Evolutionary conservation across 2,113 vertebrate species (phyloP), one percentile per base, ranked within the genome.

Genomic region (Phalacrocorax carbo): DNA sequence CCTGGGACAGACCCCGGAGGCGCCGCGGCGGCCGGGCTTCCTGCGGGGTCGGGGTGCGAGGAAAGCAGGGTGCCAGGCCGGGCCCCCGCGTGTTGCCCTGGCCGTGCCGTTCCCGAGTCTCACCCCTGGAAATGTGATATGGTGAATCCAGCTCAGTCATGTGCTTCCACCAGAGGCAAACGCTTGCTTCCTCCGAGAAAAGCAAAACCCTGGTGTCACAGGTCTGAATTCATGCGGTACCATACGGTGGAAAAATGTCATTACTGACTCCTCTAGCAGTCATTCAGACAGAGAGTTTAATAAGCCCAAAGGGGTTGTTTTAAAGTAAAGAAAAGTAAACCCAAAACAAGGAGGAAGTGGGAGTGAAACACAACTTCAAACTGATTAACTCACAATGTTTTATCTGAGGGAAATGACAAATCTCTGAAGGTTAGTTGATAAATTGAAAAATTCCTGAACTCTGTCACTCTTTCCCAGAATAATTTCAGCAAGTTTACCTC

Each of bases 51-150:
- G 6, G 27, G 22, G 17, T 4, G 16, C 12, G 42, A 18, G 66
- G 55, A 14, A 23, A 34, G 27, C 34, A 6, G 30, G 42, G 10
- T 5, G 36, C 26, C 2, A 3, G 49, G 54, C n/a, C 38, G 7
- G 54, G 10, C 60, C 11, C 1, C 16, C 2, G 3, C 1, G 3
- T 4, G 2, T 20, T 7, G 6, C 27, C 0, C 18, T 2, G 34
- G 16, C 15, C 7, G 19, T 1, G 57, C 36, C 3, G 5, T 0
- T 29, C 30, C 69, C 7, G 15, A 2, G 16, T 26, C 42, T 0
- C 0, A 8, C 7, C 55, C 18, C 0, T 13, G 15, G 14, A 10
- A 32, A 23, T 1, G 40, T 7, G 46, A 4, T 4, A 0, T 1
- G 54, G 54, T 14, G 54, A 38, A 6, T 34, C 27, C 1, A 0